Base-by-base conservation (phyloP, 2,888 invertebrate species). In the Oligia strigilis region DNA sequence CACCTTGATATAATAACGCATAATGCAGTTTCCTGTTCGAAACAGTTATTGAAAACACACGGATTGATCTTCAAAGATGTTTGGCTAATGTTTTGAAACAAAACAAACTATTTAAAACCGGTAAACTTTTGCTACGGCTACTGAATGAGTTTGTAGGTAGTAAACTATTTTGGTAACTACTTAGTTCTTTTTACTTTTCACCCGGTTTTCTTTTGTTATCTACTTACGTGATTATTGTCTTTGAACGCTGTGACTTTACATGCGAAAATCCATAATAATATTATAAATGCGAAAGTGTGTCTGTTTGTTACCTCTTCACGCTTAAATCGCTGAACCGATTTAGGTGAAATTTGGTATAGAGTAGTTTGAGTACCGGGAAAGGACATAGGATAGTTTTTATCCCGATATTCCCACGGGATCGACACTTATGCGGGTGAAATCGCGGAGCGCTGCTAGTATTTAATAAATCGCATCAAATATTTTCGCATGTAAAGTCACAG, bases 1-100 rank as follows among this genome's bases (percentile, higher is more conserved):
- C 75, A 89, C 87, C 86, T 89, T 89, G 89, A 75, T 87, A 75
- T 74, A 71, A 66, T 67, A 74, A 77, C 72, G 49, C 62, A 79
- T 83, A 85, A 80, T 80, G 79, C 49, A 77, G 80, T 85, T 85
- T 85, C 87, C 87, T 84, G 78, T 82, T 78, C 64, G 4, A 36
- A 78, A 87, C 66, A 46, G 46, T 79, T 87, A 85, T 83, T 84
- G 80, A 78, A 82, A 87, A 80, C 81, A 75, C 55, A 74, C 72
- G 72, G 64, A 81, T 62, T 71, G 65, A 74, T 75, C 76, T 82
- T 85, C 81, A 78, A 83, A 87, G 83, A 80, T 46, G 76, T 78
- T 67, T 58, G 23, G 70, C 43, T 40, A 72, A 79, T 79, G 77
- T 87, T 80, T 80, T 70, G 46, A 77, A 87, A 77, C 76, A 76